Percentiles rank a stretch among this genome's conserved stretches.
Conservation (phyloP, 2,888 invertebrate genomes). For the Stratiomys singularior region DNA sequence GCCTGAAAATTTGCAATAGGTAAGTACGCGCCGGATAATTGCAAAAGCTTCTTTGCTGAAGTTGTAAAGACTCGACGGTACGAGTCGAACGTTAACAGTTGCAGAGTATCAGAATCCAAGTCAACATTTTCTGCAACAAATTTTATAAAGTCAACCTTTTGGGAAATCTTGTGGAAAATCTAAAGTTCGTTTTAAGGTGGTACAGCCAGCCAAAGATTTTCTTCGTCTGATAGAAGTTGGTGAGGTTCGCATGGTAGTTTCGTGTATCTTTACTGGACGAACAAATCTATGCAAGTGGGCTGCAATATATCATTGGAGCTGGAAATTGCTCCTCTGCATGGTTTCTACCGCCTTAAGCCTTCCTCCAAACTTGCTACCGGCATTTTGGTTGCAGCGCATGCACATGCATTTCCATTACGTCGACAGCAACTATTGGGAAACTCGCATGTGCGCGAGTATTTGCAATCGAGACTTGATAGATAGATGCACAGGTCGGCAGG, state of each 20-base stretch:
- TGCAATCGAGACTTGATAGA: not conserved
- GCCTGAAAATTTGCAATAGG: not conserved
- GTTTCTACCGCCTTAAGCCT: not conserved
- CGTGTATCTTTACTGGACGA: no score
- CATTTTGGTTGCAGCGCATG: not conserved
- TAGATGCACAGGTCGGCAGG: not conserved
- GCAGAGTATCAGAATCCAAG: conserved; percentile 3
- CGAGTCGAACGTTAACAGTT: not conserved
- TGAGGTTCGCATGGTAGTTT: no score
- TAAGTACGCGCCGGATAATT: not conserved
- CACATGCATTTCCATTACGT: conserved; percentile 27
- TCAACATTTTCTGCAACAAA: conserved; percentile 24
- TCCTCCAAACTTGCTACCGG: not conserved
- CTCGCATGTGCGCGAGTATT: not conserved
- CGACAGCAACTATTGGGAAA: conserved; percentile 10
- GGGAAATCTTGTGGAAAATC: conserved; percentile 17
- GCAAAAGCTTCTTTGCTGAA: conserved; percentile 12
- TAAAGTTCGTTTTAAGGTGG: not conserved
- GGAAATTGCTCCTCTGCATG: not conserved
- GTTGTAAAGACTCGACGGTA: conserved; percentile 1
- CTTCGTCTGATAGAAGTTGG: not conserved
- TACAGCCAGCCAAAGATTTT: not conserved
- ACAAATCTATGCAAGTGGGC: no score
- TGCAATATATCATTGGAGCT: no score
- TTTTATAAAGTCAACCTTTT: not conserved